Evolutionary conservation across 2,113 vertebrate genomes (phyloP), one percentile per base, ranked within the genome.

Genomic region (Rostratula benghalensis): DNA sequence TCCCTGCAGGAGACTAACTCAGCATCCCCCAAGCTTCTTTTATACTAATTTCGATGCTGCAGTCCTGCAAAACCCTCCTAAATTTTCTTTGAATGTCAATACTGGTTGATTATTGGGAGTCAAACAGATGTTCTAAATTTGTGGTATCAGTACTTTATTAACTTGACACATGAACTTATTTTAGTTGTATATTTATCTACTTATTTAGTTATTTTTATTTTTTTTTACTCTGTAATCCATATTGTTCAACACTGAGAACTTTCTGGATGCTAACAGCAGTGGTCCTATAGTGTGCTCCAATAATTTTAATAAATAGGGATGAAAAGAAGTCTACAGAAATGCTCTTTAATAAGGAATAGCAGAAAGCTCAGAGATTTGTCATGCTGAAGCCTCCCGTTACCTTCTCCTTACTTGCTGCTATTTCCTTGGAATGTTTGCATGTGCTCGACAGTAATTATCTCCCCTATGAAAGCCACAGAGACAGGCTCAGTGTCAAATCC

Each of bases 351-450:
- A 78, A 60, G 61, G 64, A 81, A 77, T 57, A 83, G 67, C 31
- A 80, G 59, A 61, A 91, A 48, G 43, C 43, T 75, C 60, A 90
- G 30, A 71, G 65, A 76, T 69, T 37, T n/a, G 33, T 48, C 51
- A 70, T 4, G 30, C 21, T 0, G 0, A 92, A 91, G 41, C 70
- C 45, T 87, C 48, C 27, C 3, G 0, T 79, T 75, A 75, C 30
- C 28, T 68, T 71, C 35, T 89, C 22, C 80, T 92, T 79, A 46
- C 39, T 24, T 1, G 6, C 20, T 87, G 28, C 74, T 59, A 27
- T 70, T 95, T 87, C 54, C 33, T 48, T 76, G 91, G 95, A 94
- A 95, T 94, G 86, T 83, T 69, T 75, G 83, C 69, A 63, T 0
- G 3, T 70, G 63, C 67, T 80, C 10, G 24, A 91, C 50, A 76